A percentile compares a stretch with the other conserved stretches of the same genome.
Evolutionary conservation across 2,797 vertebrate genomes (phyloP).

Genomic region (Lithobates pipiens): DNA sequence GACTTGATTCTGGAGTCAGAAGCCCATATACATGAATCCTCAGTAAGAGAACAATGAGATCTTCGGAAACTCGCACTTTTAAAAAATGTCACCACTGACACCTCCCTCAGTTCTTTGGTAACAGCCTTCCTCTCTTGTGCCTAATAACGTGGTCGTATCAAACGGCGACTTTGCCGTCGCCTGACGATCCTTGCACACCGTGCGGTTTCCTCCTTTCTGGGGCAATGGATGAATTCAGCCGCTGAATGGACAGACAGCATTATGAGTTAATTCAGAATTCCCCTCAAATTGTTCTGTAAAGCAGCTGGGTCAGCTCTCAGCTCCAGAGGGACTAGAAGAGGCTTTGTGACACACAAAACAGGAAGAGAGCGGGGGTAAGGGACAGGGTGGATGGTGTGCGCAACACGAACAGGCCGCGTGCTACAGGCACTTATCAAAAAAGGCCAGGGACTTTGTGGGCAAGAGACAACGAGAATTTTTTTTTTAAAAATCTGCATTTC

Average conservation of each 20-base stretch:
- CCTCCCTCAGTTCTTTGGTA: neutral
- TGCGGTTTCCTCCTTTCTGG: neutral
- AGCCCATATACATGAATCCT: no score
- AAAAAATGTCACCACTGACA: no score
- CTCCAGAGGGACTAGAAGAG: constrained; percentile 8
- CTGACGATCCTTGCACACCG: no score
- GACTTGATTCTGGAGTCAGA: no score
- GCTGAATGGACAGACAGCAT: neutral
- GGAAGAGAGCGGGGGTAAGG: constrained; percentile 26
- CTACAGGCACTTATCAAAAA: neutral
- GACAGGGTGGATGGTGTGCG: neutral
- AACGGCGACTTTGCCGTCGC: no score
- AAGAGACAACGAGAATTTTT: neutral
- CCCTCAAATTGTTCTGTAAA: constrained; percentile 15
- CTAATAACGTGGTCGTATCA: neutral
- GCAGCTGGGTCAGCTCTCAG: constrained; percentile 21
- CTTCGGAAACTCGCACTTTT: no score
- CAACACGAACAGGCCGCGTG: neutral
- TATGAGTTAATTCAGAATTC: constrained; percentile 35
- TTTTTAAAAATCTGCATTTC: neutral
- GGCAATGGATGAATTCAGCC: neutral
- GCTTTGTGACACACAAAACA: constrained; percentile 30
- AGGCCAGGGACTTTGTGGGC: neutral
- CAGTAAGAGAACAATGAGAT: no score
- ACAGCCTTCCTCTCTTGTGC: neutral